phyloP scores from a whole-genome alignment of 1,140 invertebrate genomes.

The Pogonognathellus flavescens region DNA sequence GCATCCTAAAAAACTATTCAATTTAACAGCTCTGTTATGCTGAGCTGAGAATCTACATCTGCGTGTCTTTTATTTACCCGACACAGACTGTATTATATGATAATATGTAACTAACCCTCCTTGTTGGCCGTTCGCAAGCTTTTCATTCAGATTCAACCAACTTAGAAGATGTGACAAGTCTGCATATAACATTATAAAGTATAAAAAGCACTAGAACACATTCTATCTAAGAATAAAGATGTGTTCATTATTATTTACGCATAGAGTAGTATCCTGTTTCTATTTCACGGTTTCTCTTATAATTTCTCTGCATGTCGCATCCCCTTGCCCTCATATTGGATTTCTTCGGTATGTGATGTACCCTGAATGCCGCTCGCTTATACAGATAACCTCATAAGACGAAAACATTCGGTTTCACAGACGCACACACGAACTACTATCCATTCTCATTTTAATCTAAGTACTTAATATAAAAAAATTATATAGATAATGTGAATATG shows the following conservation, averaged over 20 bases:
- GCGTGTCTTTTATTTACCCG: conserved; percentile 37
- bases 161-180: neutral
- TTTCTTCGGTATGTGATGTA: neutral
- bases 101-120: conserved; percentile 36
- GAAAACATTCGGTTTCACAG: no score
- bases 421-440: no score
- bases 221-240: conserved; percentile 28
- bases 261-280: conserved; percentile 27
- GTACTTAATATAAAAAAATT: no score
- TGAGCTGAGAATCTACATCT: conserved; percentile 19
- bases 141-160: neutral
- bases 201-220: no score
- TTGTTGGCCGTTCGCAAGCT: conserved; percentile 15
- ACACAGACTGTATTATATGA: neutral
- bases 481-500: no score
- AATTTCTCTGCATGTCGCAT: conserved; percentile 40
- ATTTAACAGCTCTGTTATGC: conserved; percentile 7
- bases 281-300: conserved; percentile 39
- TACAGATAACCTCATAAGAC: no score
- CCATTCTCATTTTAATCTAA: no score
- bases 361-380: no score
- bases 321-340: neutral
- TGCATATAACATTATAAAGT: no score
- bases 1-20: conserved; percentile 34
- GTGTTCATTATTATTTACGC: conserved; percentile 36